Base-by-base conservation (phyloP, 2,888 invertebrate species). In the Troides helena region DNA sequence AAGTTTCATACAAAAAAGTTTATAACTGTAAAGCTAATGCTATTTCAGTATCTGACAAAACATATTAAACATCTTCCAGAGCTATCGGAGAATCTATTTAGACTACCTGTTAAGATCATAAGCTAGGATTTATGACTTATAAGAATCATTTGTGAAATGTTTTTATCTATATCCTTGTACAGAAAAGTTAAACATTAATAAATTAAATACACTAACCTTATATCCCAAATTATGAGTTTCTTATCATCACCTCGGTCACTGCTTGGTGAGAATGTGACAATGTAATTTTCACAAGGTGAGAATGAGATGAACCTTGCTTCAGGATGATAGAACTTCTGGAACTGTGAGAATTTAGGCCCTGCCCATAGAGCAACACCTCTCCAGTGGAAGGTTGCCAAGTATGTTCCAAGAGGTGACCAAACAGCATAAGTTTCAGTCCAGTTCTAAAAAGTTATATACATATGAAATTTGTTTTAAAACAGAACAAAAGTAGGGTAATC, bases 391-490 rank as follows among this genome's bases (percentile, higher is more conserved):
- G 99, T 99, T 0, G 99, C 96, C 76, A 99, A 93, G 86, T 98
- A 99, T 0, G 99, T 99, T 62, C 99, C 99, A 57, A 98, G 92
- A 0, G 99, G 99, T 1, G 99, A 99, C 99, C 99, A 99, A 77
- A 97, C 96, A 1, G 99, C 97, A 78, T 98, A 98, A 0, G 98
- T 98, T 82, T 99, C 99, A 0, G 99, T 99, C 96, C 99, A 99
- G 77, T 96, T 95, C 97, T 98, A 72, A 58, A 77, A 78, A 36
- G 14, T 12, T 46, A 46, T 2, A 46, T 46, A 14, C 14, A 12
- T 12, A 46, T 14, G 46, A 46, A 46, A 46, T 46, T 46, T 46
- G 46, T 46, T 46, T 46, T 46, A 46, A 21, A 46, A 46, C 46
- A 12, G 12, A 12, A 12, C 46, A 46, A 12, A 46, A 17, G 17